phyloP scores from a whole-genome alignment of 2,113 vertebrate species.

The Nannospalax galili region DNA sequence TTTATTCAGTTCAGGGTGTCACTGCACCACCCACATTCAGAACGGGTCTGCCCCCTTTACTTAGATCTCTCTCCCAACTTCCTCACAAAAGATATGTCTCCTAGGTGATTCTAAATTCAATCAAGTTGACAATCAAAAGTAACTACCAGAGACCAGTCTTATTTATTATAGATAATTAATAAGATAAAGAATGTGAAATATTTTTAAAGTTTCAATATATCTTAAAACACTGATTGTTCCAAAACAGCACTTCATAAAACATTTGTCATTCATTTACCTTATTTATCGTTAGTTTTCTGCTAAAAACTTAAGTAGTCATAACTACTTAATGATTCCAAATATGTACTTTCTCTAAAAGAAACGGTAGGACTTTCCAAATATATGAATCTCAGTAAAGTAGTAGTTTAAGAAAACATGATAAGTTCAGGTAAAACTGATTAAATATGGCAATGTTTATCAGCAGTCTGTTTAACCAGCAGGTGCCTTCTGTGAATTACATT shows the following conservation, averaged over 20 bases:
- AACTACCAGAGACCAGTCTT: not conserved
- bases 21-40: not conserved
- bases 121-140: not conserved
- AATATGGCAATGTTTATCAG: not conserved
- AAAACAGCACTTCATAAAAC: not conserved
- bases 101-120: not conserved
- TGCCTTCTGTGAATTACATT: not conserved
- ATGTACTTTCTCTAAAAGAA: not conserved
- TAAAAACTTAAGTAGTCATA: not conserved
- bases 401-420: not conserved
- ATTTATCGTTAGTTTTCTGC: not conserved
- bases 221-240: constrained; percentile 35
- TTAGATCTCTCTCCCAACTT: not conserved
- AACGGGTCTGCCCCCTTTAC: not conserved
- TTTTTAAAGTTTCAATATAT: not conserved
- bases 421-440: not conserved
- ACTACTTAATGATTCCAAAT: not conserved
- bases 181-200: not conserved
- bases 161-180: not conserved
- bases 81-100: not conserved
- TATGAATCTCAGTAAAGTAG: not conserved
- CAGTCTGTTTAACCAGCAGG: not conserved
- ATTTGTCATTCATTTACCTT: not conserved
- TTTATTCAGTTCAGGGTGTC: not conserved
- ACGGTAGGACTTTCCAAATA: not conserved